Percentiles rank a stretch among this genome's conserved stretches.
These are phyloP conservation scores for Trypoxylon attenuatum DNA, from an alignment of 2,888 invertebrate species.

Conservation along the genomic window DNA sequence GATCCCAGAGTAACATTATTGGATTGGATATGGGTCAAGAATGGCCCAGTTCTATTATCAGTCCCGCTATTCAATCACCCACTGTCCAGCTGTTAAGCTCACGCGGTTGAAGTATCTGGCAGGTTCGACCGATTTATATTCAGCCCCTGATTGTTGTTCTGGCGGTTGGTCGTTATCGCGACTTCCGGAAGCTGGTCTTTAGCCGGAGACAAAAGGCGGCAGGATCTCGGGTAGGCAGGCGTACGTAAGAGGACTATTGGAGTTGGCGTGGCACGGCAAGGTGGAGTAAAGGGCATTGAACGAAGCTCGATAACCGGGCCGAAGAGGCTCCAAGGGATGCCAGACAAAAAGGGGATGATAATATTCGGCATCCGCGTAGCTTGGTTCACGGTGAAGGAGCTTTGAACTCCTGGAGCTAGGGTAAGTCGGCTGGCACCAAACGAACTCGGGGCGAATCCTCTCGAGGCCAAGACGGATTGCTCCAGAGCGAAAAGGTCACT, in stretches of 20 bases:
- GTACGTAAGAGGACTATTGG: constrained; percentile 3
- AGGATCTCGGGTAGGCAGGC: constrained; percentile 13
- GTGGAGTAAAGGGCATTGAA: constrained; percentile 32
- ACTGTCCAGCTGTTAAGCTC: too few species aligned
- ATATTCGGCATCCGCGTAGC: constrained; percentile 40
- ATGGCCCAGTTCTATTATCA: too few species aligned
- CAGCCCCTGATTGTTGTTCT: constrained; percentile 22
- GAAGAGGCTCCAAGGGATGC: constrained; percentile 28
- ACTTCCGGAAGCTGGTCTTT: constrained; percentile 28
- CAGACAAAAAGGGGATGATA: constrained; percentile 42
- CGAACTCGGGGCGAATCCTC: constrained; percentile 47
- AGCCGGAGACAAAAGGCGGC: constrained; percentile 41
- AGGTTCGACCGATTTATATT: constrained; percentile 10
- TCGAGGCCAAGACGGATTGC: constrained; percentile 46
- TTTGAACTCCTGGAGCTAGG: constrained; percentile 42
- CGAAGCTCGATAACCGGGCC: constrained; percentile 46
- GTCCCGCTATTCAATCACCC: too few species aligned
- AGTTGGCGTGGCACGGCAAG: too few species aligned
- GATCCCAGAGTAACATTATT: too few species aligned
- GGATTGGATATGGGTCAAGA: too few species aligned
- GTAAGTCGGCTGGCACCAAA: constrained; percentile 33
- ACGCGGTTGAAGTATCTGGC: too few species aligned
- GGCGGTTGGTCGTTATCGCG: constrained; percentile 35
- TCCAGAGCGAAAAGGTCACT: constrained; percentile 48
- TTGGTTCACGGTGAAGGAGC: constrained; percentile 21